Evolutionary conservation across 37 sponge, comb jelly and placozoan species (phyloP).

Genomic region (Beroe ovata): DNA sequence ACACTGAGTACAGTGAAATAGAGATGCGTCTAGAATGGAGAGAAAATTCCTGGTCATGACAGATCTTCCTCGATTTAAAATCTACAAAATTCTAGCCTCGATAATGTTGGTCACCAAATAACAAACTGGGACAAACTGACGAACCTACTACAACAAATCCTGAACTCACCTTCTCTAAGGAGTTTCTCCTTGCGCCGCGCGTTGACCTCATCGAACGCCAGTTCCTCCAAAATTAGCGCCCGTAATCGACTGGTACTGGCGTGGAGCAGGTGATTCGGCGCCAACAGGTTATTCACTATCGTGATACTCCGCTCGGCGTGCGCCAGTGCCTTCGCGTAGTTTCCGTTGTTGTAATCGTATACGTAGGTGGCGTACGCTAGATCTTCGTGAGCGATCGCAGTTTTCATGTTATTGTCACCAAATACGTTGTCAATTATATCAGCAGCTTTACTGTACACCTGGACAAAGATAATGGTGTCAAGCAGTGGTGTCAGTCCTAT

Average conservation of each 20-base stretch:
- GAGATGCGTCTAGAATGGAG: no score
- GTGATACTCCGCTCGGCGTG: conserved; percentile 10
- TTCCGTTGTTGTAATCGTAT: conserved; percentile 63
- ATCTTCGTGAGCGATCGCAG: conserved; percentile 69
- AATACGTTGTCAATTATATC: conserved; percentile 38
- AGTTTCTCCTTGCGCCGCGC: not conserved
- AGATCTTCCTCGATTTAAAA: no score
- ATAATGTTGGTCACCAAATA: no score
- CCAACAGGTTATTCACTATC: not conserved
- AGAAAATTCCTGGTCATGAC: no score
- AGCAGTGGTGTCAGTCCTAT: not conserved
- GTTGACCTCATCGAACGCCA: conserved; percentile 35
- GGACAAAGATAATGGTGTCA: no score
- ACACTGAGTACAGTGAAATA: not conserved
- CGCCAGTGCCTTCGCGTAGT: conserved; percentile 25
- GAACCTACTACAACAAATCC: no score
- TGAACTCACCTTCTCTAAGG: conserved; percentile 33
- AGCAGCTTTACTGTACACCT: conserved; percentile 38
- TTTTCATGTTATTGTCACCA: conserved; percentile 64
- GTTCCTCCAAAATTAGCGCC: conserved; percentile 44
- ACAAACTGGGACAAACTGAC: no score
- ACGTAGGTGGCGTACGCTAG: conserved; percentile 70
- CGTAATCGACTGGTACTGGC: conserved; percentile 44
- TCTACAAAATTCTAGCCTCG: no score
- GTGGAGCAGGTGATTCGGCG: conserved; percentile 2